These are phyloP conservation scores for Notolabrus celidotus DNA, from an alignment of 2,797 vertebrate genomes.

Conservation along the genomic window DNA sequence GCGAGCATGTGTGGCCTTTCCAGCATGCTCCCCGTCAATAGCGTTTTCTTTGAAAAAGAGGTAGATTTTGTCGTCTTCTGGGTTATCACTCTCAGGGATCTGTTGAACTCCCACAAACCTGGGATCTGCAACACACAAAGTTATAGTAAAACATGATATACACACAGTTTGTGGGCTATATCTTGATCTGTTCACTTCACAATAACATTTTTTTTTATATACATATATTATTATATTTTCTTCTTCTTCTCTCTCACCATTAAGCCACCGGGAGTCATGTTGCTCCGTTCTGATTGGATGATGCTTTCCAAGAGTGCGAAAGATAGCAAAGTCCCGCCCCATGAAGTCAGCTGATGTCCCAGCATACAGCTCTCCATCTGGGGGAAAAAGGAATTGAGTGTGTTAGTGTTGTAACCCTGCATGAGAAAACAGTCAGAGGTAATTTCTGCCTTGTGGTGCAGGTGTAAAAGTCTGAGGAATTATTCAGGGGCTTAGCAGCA, in stretches of 20 bases:
- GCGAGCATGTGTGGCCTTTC: slow-evolving; percentile 96
- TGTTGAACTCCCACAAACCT: slow-evolving; percentile 93
- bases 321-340: slow-evolving; percentile 98
- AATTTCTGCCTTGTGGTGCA: background rate
- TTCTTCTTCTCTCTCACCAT: slow-evolving; percentile 86
- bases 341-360: slow-evolving; percentile 99
- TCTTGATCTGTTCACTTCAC: too few relatives aligned
- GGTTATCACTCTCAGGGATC: slow-evolving; percentile 97
- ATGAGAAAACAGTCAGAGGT: slow-evolving; percentile 11
- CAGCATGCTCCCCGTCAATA: slow-evolving; percentile 95
- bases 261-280: slow-evolving; percentile 98
- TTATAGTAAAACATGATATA: slow-evolving; percentile 4
- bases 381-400: background rate
- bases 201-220: too few relatives aligned
- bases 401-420: slow-evolving; percentile 27
- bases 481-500: slow-evolving; percentile 53
- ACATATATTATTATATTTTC: too few relatives aligned
- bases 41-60: slow-evolving; percentile 98
- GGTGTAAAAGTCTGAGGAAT: slow-evolving; percentile 29
- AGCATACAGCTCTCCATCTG: slow-evolving; percentile 97
- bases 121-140: slow-evolving; percentile 87
- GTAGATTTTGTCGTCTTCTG: slow-evolving; percentile 98
- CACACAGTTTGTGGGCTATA: too few relatives aligned
- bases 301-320: slow-evolving; percentile 95
- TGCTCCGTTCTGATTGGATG: slow-evolving; percentile 98